These are phyloP conservation scores for Melanotus villosus DNA, from an alignment of 2,888 invertebrate genomes.

Conservation along the genomic window DNA sequence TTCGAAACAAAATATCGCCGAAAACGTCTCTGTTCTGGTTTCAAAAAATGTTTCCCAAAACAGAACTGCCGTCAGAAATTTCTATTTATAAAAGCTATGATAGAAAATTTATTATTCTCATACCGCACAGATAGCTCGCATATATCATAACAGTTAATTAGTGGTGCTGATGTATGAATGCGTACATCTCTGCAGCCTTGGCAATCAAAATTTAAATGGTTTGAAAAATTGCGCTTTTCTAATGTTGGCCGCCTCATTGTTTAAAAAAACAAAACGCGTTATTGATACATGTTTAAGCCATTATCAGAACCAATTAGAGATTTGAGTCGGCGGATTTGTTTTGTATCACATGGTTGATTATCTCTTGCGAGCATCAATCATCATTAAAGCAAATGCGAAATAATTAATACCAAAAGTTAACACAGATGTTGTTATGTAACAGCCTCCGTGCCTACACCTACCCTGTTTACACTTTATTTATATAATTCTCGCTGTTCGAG, in stretches of 20 bases:
- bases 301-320: constrained; percentile 31
- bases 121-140: no score
- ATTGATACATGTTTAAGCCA: constrained; percentile 38
- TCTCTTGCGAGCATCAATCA: constrained; percentile 32
- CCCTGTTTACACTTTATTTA: not conserved
- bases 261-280: constrained; percentile 14
- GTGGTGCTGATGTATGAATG: not conserved
- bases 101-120: no score
- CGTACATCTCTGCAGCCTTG: not conserved
- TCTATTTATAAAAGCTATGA: no score
- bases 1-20: constrained; percentile 27
- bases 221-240: constrained; percentile 1
- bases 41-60: no score
- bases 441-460: not conserved
- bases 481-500: not conserved
- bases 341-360: constrained; percentile 32
- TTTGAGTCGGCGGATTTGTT: constrained; percentile 22
- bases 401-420: constrained; percentile 22
- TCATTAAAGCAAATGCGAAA: constrained; percentile 31
- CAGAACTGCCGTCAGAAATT: no score
- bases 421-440: constrained; percentile 6
- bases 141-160: not conserved
- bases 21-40: not conserved
- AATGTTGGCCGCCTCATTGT: not conserved
- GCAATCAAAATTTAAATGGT: not conserved